Evolutionary conservation across 2,888 invertebrate genomes (phyloP), one percentile per base, ranked within the genome.

Genomic region (Leuctra nigra): DNA sequence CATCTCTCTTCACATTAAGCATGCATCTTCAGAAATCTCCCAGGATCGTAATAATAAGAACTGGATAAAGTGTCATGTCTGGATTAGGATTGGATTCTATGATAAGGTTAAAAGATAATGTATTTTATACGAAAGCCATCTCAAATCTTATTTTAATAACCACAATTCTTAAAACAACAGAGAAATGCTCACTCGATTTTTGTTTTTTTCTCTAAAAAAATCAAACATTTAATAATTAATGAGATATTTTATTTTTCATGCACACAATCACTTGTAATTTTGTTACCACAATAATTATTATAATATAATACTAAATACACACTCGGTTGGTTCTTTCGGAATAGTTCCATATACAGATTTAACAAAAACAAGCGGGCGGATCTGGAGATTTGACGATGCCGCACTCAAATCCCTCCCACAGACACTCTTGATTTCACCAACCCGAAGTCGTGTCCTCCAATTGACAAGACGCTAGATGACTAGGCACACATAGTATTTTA

Each of bases 401-500:
- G n/a, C n/a, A n/a, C n/a, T n/a, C n/a, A n/a, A n/a, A n/a, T n/a
- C n/a, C n/a, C n/a, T n/a, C n/a, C n/a, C n/a, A n/a, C n/a, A n/a
- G n/a, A n/a, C n/a, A n/a, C n/a, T n/a, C n/a, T n/a, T n/a, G n/a
- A n/a, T n/a, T n/a, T n/a, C n/a, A n/a, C n/a, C n/a, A n/a, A n/a
- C n/a, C n/a, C n/a, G n/a, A n/a, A n/a, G n/a, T n/a, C n/a, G n/a
- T n/a, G n/a, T n/a, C n/a, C n/a, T n/a, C n/a, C n/a, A n/a, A n/a
- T n/a, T n/a, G n/a, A n/a, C n/a, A n/a, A n/a, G n/a, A n/a, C n/a
- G n/a, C n/a, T 53, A 38, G 59, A 61, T 78, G 78, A 79, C 79
- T 79, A 79, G 79, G 79, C 79, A 79, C 79, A 79, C 78, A 77
- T 79, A 78, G 75, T n/a, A n/a, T n/a, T 77, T 77, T 76, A 35